Percentiles rank a stretch among this genome's conserved stretches.
These are phyloP conservation scores for Notarius lentiginosus DNA, from an alignment of 2,113 vertebrate genomes.

Conservation along the genomic window DNA sequence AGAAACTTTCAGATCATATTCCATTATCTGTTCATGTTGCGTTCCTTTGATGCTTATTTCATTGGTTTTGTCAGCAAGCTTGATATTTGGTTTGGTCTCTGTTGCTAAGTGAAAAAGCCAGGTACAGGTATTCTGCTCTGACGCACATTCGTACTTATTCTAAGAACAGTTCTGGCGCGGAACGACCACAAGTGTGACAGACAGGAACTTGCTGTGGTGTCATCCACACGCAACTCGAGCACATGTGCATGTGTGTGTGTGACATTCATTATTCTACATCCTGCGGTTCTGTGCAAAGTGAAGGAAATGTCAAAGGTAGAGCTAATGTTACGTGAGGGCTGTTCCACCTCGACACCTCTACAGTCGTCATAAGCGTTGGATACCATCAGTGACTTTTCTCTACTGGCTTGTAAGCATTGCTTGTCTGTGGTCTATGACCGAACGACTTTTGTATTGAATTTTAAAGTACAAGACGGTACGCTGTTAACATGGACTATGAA, in stretches of 20 bases:
- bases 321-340: background rate
- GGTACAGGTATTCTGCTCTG: constrained; percentile 15
- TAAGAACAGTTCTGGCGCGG: constrained; percentile 12
- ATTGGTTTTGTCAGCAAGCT: background rate
- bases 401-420: background rate
- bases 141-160: constrained; percentile 14
- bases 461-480: background rate
- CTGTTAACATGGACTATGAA: background rate
- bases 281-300: background rate
- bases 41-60: background rate
- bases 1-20: background rate
- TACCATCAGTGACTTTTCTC: background rate
- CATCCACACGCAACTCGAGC: constrained; percentile 8
- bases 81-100: background rate
- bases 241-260: constrained; percentile 8
- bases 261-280: constrained; percentile 16
- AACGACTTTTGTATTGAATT: background rate
- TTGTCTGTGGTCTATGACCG: background rate
- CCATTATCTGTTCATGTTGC: no score
- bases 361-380: no score
- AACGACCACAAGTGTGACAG: constrained; percentile 26
- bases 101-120: background rate
- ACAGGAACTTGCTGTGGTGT: constrained; percentile 21
- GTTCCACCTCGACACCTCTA: background rate
- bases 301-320: constrained; percentile 23